These are phyloP conservation scores for Patella depressa DNA, from an alignment of 2,888 invertebrate species.

Conservation along the genomic window DNA sequence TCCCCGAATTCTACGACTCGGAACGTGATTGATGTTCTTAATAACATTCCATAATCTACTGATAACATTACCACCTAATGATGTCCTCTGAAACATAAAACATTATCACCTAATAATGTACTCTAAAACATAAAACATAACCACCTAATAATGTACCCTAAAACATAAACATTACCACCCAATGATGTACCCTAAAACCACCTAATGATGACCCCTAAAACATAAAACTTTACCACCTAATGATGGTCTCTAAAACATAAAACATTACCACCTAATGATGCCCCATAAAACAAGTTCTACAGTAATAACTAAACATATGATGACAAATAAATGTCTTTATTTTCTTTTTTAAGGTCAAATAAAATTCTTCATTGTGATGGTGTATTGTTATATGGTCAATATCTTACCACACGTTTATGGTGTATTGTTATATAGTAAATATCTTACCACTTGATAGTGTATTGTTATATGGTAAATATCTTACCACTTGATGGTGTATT, in stretches of 20 bases:
- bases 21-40: constrained; percentile 48
- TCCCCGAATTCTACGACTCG: constrained; percentile 47
- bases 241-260: constrained; percentile 32
- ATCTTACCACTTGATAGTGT: too few relatives aligned
- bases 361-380: too few relatives aligned
- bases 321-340: too few relatives aligned
- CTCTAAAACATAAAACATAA: background rate
- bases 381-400: too few relatives aligned
- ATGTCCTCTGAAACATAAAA: constrained; percentile 36
- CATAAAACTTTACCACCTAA: background rate
- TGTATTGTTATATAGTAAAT: too few relatives aligned
- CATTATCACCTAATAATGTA: background rate
- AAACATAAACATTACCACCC: too few relatives aligned
- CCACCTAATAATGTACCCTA: background rate
- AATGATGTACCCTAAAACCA: background rate
- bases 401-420: too few relatives aligned
- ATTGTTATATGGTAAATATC: too few relatives aligned
- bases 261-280: background rate
- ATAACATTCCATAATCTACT: constrained; percentile 40
- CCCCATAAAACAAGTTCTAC: background rate
- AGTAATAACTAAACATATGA: too few relatives aligned
- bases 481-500: too few relatives aligned
- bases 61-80: constrained; percentile 43
- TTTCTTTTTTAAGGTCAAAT: too few relatives aligned
- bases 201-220: constrained; percentile 45